These are phyloP conservation scores for Nasalis larvatus DNA, from an alignment of 2,113 vertebrate species.

Conservation along the genomic window DNA sequence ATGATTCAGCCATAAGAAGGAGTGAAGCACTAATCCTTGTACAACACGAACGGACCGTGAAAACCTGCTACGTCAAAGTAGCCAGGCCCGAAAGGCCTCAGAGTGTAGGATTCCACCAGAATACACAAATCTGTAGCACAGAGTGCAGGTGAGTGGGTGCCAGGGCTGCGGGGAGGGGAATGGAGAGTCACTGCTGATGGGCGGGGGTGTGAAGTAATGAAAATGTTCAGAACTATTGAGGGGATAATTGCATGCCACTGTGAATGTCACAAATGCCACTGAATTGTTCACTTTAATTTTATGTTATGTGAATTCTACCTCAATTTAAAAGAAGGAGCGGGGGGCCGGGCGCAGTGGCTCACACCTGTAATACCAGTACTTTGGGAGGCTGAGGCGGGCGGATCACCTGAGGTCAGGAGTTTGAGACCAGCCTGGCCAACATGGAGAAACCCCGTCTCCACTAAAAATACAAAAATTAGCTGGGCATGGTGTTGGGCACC, in stretches of 20 bases:
- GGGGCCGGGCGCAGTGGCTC: no score
- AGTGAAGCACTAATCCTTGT: not conserved
- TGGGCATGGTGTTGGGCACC: no score
- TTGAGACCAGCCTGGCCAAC: no score
- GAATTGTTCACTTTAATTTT: not conserved
- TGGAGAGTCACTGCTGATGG: not conserved
- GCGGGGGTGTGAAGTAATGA: not conserved
- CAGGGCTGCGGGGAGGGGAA: no score
- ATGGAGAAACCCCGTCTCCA: no score
- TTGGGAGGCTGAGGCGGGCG: no score
- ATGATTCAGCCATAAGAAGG: not conserved
- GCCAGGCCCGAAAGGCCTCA: not conserved
- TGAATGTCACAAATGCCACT: not conserved
- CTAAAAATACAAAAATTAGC: no score
- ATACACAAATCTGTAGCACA: not conserved
- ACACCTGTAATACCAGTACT: no score
- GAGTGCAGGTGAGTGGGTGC: no score
- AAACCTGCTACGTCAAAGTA: not conserved
- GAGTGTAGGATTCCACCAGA: not conserved
- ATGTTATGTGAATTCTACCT: not conserved
- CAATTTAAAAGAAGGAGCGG: no score
- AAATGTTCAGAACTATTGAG: not conserved
- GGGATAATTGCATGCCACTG: accelerated
- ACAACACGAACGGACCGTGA: not conserved
- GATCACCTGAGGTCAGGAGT: no score